phyloP scores from a whole-genome alignment of 2,113 vertebrate genomes.

The Verasper variegatus region DNA sequence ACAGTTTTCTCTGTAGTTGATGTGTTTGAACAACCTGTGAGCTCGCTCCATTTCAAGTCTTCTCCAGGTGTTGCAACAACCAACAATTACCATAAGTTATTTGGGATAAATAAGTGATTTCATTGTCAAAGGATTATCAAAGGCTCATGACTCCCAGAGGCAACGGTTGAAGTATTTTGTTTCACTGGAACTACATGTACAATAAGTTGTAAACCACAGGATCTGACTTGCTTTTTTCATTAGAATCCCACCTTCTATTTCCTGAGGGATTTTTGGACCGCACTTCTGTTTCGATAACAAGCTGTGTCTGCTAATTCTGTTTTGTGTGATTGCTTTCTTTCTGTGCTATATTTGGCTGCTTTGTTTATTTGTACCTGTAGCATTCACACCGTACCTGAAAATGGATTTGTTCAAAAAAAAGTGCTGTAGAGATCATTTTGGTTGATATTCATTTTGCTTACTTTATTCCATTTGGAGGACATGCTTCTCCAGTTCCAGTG shows the following conservation, averaged over 20 bases:
- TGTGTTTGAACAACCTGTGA: neutral
- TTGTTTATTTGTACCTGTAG: constrained; percentile 15
- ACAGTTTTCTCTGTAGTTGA: neutral
- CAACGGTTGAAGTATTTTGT: constrained; percentile 5
- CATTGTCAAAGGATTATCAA: neutral
- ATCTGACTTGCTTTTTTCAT: neutral
- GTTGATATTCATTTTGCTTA: neutral
- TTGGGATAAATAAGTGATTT: no score
- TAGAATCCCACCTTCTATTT: constrained; percentile 2
- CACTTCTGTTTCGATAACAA: constrained; percentile 15
- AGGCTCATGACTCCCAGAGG: neutral
- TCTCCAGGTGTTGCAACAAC: neutral
- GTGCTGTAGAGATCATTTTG: neutral
- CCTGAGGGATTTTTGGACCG: neutral
- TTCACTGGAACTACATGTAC: neutral
- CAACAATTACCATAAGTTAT: neutral
- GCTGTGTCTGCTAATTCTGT: constrained; percentile 22
- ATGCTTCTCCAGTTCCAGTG: constrained; percentile 5
- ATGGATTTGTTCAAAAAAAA: neutral
- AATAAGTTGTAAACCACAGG: neutral
- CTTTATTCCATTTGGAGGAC: constrained; percentile 11
- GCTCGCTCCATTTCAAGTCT: neutral
- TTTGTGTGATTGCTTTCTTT: constrained; percentile 21
- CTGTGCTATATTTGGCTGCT: constrained; percentile 12
- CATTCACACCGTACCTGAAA: neutral